Conservation (phyloP, 2,797 vertebrate species). For the Mus caroli region DNA sequence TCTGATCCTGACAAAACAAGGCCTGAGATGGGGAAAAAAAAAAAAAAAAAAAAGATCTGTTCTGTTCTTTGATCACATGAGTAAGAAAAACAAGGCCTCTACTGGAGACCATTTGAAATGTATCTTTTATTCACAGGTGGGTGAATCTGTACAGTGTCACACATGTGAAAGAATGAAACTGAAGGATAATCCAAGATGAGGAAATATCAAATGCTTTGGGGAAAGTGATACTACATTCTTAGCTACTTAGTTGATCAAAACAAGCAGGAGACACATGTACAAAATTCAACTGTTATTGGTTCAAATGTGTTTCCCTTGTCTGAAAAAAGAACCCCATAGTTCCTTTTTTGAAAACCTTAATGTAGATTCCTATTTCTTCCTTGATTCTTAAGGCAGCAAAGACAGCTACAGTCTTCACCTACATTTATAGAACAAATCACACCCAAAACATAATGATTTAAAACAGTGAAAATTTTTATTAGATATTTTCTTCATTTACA, state of each 20-base stretch:
- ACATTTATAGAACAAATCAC: not conserved
- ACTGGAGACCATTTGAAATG: not conserved
- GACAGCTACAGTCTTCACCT: not conserved
- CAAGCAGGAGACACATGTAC: not conserved
- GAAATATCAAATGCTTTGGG: not conserved
- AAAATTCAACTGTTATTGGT: too few relatives aligned
- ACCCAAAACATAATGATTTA: not conserved
- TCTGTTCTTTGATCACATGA: not conserved
- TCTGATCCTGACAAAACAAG: not conserved
- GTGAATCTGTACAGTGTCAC: not conserved
- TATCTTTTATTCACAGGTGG: not conserved
- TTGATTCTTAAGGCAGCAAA: not conserved
- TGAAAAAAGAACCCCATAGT: not conserved
- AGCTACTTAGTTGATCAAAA: not conserved
- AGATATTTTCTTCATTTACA: too few relatives aligned
- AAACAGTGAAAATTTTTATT: not conserved
- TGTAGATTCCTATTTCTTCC: not conserved
- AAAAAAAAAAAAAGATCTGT: not conserved
- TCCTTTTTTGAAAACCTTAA: not conserved
- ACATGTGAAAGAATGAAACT: not conserved
- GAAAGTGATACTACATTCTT: not conserved
- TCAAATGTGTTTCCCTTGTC: not conserved
- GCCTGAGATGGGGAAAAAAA: not conserved
- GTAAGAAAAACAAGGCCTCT: not conserved
- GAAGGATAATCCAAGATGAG: not conserved